Conservation (phyloP, 2,888 invertebrate species). For the Lasioglossum lativentre region DNA sequence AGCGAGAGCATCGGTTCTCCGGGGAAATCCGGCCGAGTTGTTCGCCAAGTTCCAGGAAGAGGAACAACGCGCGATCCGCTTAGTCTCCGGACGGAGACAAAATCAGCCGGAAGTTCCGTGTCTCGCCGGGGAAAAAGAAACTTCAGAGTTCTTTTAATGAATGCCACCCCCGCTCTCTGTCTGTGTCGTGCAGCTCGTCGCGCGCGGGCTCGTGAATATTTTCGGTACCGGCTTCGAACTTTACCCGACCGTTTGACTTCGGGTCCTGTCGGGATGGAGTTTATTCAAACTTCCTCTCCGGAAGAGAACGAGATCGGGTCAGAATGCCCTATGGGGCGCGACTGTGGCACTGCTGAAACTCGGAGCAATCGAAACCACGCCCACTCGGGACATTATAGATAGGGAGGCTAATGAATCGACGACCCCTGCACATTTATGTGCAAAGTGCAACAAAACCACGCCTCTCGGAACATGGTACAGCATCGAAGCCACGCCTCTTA, state of each 20-base stretch:
- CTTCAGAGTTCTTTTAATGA: not conserved
- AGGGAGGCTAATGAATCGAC: too few relatives aligned
- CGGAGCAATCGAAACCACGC: not conserved
- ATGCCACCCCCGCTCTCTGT: not conserved
- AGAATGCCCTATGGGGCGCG: not conserved
- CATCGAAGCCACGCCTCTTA: too few relatives aligned
- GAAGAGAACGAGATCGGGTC: not conserved
- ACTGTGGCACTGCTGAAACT: not conserved
- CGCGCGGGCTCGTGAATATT: slow-evolving; percentile 5
- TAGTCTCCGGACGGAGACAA: not conserved
- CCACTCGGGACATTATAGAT: too few relatives aligned
- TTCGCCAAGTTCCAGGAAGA: slow-evolving; percentile 9
- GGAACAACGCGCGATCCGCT: slow-evolving; percentile 16
- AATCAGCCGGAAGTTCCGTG: slow-evolving; percentile 14
- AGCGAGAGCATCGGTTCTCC: slow-evolving; percentile 20
- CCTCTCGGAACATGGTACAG: too few relatives aligned
- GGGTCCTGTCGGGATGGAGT: not conserved
- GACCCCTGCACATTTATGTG: too few relatives aligned
- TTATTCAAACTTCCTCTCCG: not conserved
- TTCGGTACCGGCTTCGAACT: not conserved
- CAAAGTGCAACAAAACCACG: too few relatives aligned
- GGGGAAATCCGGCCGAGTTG: slow-evolving; percentile 45
- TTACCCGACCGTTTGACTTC: not conserved
- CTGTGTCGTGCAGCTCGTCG: not conserved
- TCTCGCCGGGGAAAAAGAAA: not conserved